Base-by-base conservation (phyloP, 2,888 invertebrate genomes). In the Xestia ashworthii region DNA sequence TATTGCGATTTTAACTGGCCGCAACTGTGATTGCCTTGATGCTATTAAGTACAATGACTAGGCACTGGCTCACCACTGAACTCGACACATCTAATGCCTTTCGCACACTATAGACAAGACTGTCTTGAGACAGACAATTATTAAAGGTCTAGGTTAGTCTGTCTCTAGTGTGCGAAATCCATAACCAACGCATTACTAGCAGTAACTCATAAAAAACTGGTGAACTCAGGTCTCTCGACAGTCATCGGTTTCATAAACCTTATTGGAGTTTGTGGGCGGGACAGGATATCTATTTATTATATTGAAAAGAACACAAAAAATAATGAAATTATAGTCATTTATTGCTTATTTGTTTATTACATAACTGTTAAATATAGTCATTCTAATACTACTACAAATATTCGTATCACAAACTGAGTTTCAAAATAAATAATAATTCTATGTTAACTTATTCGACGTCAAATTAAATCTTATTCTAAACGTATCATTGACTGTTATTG, bases 391-490 rank as follows among this genome's bases (percentile, higher is more conserved):
- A n/a, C n/a, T 6, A 44, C 8, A 32, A n/a, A 75, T 25, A 2
- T 25, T 67, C 14, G 25, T 41, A 68, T 82, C 50, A 74, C 66
- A 58, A 74, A 19, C n/a, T n/a, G 0, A 38, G 62, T 5, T 6
- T 32, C 5, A 32, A 19, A 16, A 16, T 14, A 41, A 32, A 48
- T 3, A 41, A 9, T 60, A 48, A 55, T 71, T 5, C 8, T 75
- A 84, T 19, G n/a, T 6, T 2, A 46, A 22, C 53, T 83, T 76
- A 62, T 85, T 85, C 0, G 70, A 60, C 41, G 72, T 72, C 22
- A 85, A 19, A 77, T 83, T 83, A n/a, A 83, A 72, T 64, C 50
- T 74, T 72, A 85, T 82, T 69, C 83, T 74, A 44, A 72, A 83
- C 0, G 71, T 74, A 53, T 85, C 74, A 32, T 78, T 82, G 0